These are phyloP conservation scores for Trachelus stipa DNA, from an alignment of 2,888 invertebrate species.

Conservation along the genomic window DNA sequence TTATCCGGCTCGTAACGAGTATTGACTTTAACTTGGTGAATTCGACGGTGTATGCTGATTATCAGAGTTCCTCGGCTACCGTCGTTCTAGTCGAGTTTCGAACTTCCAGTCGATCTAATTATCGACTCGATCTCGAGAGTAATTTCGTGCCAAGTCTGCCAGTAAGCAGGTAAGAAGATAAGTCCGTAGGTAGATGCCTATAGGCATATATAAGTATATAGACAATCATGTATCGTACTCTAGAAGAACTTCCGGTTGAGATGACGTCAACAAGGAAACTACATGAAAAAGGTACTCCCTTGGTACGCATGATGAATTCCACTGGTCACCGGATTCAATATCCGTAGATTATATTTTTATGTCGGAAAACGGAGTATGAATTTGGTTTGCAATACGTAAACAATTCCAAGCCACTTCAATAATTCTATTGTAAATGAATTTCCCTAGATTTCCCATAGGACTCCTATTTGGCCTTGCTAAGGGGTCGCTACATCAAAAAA, in stretches of 20 bases:
- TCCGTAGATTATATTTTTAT: background rate
- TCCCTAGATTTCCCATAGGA: background rate
- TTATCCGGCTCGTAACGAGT: background rate
- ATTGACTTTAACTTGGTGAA: constrained; percentile 2
- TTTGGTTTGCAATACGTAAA: background rate
- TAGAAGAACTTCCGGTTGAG: background rate
- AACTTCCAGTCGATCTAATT: constrained; percentile 4
- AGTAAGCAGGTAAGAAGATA: background rate
- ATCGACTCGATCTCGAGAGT: background rate
- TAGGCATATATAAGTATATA: background rate
- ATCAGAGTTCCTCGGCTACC: background rate
- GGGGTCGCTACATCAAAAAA: background rate
- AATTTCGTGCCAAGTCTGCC: background rate
- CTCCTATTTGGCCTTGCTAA: background rate
- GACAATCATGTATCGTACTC: background rate
- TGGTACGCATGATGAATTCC: background rate
- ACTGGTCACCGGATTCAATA: background rate
- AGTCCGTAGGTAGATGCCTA: background rate
- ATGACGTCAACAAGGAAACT: background rate
- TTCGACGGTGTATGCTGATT: background rate
- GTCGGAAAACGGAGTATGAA: background rate
- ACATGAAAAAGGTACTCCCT: background rate
- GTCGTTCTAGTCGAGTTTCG: background rate
- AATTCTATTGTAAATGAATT: background rate
- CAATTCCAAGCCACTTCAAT: background rate